Evolutionary conservation across 2,113 vertebrate genomes (phyloP).

Genomic region (Pandion haliaetus): DNA sequence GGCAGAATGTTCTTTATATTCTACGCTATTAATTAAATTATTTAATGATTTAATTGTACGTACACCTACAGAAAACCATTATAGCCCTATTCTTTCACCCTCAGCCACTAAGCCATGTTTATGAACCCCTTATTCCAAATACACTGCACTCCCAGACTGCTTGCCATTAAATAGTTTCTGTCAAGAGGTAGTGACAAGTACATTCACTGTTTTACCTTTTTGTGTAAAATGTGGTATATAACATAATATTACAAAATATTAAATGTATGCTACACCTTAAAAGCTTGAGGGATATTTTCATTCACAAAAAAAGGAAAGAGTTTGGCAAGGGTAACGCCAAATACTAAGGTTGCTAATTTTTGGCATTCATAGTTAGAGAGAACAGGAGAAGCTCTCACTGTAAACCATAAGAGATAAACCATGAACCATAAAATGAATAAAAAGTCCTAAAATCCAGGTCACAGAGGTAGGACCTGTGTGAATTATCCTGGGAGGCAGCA

Average conservation of each 20-base stretch:
- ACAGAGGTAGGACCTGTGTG: neutral
- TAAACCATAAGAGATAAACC: neutral
- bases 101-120: neutral
- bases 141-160: neutral
- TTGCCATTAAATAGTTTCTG: neutral
- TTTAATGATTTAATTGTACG: neutral
- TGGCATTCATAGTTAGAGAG: neutral
- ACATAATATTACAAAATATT: neutral
- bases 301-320: neutral
- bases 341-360: neutral
- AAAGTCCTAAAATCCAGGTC: neutral
- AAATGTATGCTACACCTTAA: neutral
- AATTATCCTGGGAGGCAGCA: neutral
- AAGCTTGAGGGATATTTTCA: neutral
- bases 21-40: neutral
- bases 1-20: neutral
- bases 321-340: neutral
- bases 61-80: neutral
- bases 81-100: neutral
- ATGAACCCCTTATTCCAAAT: neutral
- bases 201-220: neutral
- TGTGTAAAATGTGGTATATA: neutral
- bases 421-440: neutral
- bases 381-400: neutral
- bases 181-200: neutral